Evolutionary conservation across 2,888 invertebrate genomes (phyloP).

Genomic region (Gortyna flavago): DNA sequence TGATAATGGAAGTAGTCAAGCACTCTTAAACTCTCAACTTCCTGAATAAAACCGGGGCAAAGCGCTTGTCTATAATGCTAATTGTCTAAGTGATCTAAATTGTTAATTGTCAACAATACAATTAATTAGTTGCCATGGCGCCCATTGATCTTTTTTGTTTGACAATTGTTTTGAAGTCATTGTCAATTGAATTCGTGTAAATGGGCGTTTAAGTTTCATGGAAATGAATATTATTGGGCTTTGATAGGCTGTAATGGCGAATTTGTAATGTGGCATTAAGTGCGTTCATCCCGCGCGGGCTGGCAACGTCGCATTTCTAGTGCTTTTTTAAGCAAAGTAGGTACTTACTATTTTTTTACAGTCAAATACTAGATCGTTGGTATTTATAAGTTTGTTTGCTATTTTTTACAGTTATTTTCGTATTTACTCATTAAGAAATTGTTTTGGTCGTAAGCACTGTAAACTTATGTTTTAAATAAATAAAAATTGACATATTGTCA

Average conservation of each 20-base stretch:
- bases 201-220: slow-evolving; percentile 17
- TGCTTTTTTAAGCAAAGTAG: too few relatives aligned
- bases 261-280: background rate
- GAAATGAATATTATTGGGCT: background rate
- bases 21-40: background rate
- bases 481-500: too few relatives aligned
- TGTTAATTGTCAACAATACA: slow-evolving; percentile 51
- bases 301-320: too few relatives aligned
- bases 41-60: background rate
- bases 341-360: too few relatives aligned
- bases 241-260: background rate
- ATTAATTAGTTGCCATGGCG: slow-evolving; percentile 41
- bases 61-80: slow-evolving; percentile 1
- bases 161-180: slow-evolving; percentile 47
- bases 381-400: too few relatives aligned
- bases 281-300: too few relatives aligned
- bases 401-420: too few relatives aligned
- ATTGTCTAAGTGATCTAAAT: slow-evolving; percentile 14
- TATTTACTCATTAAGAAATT: too few relatives aligned
- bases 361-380: too few relatives aligned
- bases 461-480: too few relatives aligned
- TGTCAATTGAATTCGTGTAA: slow-evolving; percentile 7
- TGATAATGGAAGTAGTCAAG: background rate
- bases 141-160: slow-evolving; percentile 39
- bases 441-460: too few relatives aligned